Evolutionary conservation across 2,113 vertebrate species (phyloP).

Genomic region (Phaethornis superciliosus): DNA sequence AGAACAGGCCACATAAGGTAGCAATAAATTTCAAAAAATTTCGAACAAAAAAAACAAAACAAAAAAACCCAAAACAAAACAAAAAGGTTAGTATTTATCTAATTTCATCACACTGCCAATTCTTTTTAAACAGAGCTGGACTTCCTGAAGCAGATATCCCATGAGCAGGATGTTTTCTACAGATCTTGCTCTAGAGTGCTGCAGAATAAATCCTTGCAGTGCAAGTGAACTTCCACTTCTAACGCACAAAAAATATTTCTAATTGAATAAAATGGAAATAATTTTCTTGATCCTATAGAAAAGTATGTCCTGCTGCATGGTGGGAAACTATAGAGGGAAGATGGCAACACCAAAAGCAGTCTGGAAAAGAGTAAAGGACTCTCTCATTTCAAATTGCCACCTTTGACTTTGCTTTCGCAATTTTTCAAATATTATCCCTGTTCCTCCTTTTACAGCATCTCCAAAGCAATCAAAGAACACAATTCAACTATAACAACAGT

Average conservation of each 20-base stretch:
- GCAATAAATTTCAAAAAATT: no score
- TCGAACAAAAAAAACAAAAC: no score
- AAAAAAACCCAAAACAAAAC: no score
- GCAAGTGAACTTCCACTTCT: neutral
- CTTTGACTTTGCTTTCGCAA: constrained; percentile 1
- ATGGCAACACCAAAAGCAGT: neutral
- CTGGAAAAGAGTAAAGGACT: neutral
- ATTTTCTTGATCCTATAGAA: neutral
- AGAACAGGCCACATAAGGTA: neutral
- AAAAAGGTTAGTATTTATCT: neutral
- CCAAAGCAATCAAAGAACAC: constrained; percentile 13
- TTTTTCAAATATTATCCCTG: neutral
- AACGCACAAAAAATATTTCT: neutral
- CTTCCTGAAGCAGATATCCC: neutral
- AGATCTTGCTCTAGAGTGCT: neutral
- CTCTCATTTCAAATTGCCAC: neutral
- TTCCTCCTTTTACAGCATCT: constrained; percentile 5
- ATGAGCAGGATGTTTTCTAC: neutral
- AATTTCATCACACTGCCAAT: neutral
- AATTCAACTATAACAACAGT: neutral
- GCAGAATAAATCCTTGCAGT: neutral
- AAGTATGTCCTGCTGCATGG: neutral
- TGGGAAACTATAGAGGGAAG: neutral
- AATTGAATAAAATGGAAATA: neutral
- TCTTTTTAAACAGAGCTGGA: neutral